Evolutionary conservation across 2,113 vertebrate genomes (phyloP).

Genomic region (Casuarius casuarius): DNA sequence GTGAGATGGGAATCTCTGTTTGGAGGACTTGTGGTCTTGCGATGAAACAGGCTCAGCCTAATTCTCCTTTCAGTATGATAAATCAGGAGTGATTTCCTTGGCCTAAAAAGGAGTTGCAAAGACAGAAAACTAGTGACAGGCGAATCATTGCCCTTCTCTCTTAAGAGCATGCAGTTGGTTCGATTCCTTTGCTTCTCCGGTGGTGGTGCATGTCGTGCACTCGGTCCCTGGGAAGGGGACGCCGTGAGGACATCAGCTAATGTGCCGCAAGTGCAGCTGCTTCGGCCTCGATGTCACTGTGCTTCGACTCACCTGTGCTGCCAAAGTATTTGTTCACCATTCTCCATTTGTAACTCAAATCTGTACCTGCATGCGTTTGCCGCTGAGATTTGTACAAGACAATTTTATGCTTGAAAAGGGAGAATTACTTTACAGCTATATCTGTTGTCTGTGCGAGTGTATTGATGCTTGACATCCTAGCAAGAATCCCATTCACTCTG

Average conservation of each 20-base stretch:
- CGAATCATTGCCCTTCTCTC: conserved; percentile 15
- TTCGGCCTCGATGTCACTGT: fast-evolving
- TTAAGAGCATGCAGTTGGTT: background rate
- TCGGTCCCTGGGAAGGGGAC: conserved; percentile 8
- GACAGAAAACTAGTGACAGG: conserved; percentile 11
- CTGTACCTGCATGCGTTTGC: background rate
- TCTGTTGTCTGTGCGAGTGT: conserved; percentile 49
- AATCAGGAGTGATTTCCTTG: conserved; percentile 10
- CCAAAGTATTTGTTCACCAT: background rate
- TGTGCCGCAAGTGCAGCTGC: background rate
- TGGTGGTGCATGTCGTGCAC: background rate
- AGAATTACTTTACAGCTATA: conserved; percentile 51
- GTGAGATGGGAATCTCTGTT: background rate
- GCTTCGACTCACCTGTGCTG: conserved; percentile 43
- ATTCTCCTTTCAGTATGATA: background rate
- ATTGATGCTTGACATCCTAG: background rate
- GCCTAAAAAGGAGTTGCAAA: background rate
- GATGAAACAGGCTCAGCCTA: background rate
- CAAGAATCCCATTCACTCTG: conserved; percentile 23
- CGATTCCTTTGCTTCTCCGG: background rate
- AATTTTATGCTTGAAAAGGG: conserved; percentile 57
- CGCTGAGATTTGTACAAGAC: conserved; percentile 47
- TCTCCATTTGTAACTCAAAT: conserved; percentile 43
- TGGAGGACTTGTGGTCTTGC: background rate
- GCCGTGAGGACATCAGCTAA: background rate